Evolutionary conservation across 2,797 vertebrate genomes (phyloP).

Genomic region (Euphonia xanthogaster): DNA sequence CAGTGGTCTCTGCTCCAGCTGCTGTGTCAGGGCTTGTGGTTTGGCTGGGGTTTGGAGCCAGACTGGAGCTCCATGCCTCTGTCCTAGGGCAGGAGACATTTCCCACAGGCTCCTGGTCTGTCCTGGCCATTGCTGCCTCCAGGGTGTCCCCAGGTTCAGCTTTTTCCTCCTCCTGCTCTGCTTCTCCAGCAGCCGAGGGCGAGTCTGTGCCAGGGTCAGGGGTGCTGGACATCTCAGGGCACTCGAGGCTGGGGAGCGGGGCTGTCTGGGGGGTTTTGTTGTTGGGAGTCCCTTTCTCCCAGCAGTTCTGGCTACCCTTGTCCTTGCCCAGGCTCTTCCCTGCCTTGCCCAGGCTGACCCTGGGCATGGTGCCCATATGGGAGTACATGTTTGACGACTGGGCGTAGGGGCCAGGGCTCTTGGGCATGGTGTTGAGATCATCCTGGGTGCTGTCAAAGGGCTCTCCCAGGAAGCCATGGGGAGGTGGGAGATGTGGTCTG

Average conservation of each 20-base stretch:
- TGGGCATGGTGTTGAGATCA: constrained; percentile 81
- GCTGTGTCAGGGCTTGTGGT: rapidly evolving
- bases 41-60: background rate
- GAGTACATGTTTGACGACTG: constrained; percentile 89
- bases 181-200: background rate
- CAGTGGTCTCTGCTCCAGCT: background rate
- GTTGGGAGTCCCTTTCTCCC: background rate
- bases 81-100: rapidly evolving
- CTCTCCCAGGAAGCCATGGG: constrained; percentile 32
- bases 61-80: background rate
- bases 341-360: constrained; percentile 61
- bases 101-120: background rate
- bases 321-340: constrained; percentile 33
- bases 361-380: constrained; percentile 92
- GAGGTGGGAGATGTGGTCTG: background rate
- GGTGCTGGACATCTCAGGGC: background rate
- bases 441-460: constrained; percentile 75
- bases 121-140: background rate
- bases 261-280: background rate
- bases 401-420: constrained; percentile 80
- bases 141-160: background rate
- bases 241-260: rapidly evolving
- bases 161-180: background rate
- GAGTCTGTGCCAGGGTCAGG: background rate
- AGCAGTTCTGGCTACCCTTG: background rate